Percentiles rank a stretch among this genome's conserved stretches.
Evolutionary conservation across 2,113 vertebrate genomes (phyloP).

Genomic region (Odocoileus hemionus): DNA sequence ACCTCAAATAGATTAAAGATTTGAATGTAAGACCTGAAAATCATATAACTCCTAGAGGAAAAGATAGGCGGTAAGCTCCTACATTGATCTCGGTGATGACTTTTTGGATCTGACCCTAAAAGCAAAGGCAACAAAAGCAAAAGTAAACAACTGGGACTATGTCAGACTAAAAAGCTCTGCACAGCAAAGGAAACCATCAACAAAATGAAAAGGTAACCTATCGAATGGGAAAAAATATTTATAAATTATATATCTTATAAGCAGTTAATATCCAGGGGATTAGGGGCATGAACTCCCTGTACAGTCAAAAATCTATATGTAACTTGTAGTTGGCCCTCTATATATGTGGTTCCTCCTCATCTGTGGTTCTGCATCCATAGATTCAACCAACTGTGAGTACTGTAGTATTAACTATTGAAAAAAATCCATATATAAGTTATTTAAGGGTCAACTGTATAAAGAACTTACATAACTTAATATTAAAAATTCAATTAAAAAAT

Average conservation of each 20-base stretch:
- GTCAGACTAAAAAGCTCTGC: background rate
- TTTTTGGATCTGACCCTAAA: background rate
- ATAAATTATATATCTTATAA: background rate
- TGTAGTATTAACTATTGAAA: background rate
- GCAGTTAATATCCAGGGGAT: background rate
- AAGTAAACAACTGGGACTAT: background rate
- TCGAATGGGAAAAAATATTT: background rate
- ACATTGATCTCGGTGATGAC: background rate
- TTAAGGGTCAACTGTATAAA: background rate
- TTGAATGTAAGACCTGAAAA: background rate
- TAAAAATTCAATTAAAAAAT: background rate
- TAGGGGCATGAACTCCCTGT: background rate
- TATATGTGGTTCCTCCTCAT: background rate
- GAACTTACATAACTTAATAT: background rate
- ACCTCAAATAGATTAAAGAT: background rate
- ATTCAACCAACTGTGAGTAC: background rate
- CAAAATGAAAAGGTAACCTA: background rate
- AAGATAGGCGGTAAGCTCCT: background rate
- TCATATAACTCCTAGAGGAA: background rate
- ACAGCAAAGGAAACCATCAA: background rate
- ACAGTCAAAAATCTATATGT: background rate
- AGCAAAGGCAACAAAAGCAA: background rate
- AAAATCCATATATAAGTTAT: background rate
- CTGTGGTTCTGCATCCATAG: background rate
- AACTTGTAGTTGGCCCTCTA: background rate